Conservation (phyloP, 2,888 invertebrate species). For the Andrena minutula region DNA sequence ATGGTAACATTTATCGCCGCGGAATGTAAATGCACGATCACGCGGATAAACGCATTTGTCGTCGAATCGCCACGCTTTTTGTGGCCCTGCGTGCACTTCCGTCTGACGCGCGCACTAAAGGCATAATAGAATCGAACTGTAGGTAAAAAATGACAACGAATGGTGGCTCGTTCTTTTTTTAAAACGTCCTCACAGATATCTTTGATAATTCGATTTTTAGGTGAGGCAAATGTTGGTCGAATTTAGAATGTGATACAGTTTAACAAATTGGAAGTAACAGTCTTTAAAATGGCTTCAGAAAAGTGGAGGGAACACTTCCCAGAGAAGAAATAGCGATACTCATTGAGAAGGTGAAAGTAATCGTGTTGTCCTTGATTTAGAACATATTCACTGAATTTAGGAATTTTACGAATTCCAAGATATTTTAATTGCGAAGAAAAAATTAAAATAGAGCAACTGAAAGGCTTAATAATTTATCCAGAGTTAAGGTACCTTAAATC, state of each 20-base stretch:
- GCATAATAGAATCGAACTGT: conserved; percentile 48
- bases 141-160: background rate
- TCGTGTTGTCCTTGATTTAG: too few relatives aligned
- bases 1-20: conserved; percentile 40
- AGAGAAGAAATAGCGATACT: too few relatives aligned
- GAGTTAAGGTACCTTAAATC: background rate
- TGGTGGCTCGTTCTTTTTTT: too few relatives aligned
- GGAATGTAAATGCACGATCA: conserved; percentile 60
- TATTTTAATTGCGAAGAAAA: background rate
- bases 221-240: too few relatives aligned
- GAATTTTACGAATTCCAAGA: background rate
- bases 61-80: conserved; percentile 48
- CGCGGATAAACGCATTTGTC: conserved; percentile 51
- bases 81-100: conserved; percentile 43
- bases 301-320: too few relatives aligned
- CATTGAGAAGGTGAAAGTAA: too few relatives aligned
- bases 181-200: too few relatives aligned
- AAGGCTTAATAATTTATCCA: background rate
- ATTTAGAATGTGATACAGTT: too few relatives aligned
- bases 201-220: background rate
- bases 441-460: background rate
- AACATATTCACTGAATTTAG: too few relatives aligned
- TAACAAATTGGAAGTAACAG: background rate
- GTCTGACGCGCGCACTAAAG: conserved; percentile 38
- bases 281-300: background rate